Percentiles rank a stretch among this genome's conserved stretches.
Evolutionary conservation across 2,888 invertebrate species (phyloP).

Genomic region (Torymus tubicola): DNA sequence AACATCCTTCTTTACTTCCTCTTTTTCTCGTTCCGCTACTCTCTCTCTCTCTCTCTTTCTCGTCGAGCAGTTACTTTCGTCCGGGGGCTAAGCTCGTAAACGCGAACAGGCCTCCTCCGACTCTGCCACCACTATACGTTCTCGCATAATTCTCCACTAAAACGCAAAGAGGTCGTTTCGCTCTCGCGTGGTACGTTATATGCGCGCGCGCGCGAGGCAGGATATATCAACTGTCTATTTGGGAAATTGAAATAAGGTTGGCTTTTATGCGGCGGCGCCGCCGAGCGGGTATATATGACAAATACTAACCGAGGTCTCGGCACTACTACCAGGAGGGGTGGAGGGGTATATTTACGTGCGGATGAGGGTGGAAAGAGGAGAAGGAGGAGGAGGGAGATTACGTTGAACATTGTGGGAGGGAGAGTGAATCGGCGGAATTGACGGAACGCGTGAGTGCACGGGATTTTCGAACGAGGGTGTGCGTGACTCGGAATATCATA

Average conservation of each 20-base stretch:
- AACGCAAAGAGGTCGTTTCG: constrained; percentile 71
- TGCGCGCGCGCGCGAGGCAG: neutral
- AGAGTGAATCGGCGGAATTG: no score
- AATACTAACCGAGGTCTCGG: constrained; percentile 35
- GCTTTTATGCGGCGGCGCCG: constrained; percentile 39
- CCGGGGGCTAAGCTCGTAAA: constrained; percentile 66
- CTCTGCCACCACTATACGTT: no score
- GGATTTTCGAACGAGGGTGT: neutral
- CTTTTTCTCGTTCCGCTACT: constrained; percentile 34
- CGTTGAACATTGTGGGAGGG: neutral
- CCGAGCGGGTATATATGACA: constrained; percentile 39
- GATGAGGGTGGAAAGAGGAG: no score
- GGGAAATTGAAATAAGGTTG: constrained; percentile 63
- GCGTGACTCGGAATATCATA: constrained; percentile 22
- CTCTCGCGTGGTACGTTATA: no score
- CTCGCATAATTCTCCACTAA: constrained; percentile 72
- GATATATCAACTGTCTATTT: constrained; percentile 60
- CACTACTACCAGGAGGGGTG: no score
- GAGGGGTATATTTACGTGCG: neutral
- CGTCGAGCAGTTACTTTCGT: constrained; percentile 52
- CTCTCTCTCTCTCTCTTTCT: neutral
- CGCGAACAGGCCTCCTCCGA: constrained; percentile 66
- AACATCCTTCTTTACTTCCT: constrained; percentile 43
- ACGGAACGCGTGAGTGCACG: no score
- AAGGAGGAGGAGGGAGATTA: neutral